Percentiles rank a stretch among this genome's conserved stretches.
These are phyloP conservation scores for Prunella fulvescens DNA, from an alignment of 2,113 vertebrate species.

Conservation along the genomic window DNA sequence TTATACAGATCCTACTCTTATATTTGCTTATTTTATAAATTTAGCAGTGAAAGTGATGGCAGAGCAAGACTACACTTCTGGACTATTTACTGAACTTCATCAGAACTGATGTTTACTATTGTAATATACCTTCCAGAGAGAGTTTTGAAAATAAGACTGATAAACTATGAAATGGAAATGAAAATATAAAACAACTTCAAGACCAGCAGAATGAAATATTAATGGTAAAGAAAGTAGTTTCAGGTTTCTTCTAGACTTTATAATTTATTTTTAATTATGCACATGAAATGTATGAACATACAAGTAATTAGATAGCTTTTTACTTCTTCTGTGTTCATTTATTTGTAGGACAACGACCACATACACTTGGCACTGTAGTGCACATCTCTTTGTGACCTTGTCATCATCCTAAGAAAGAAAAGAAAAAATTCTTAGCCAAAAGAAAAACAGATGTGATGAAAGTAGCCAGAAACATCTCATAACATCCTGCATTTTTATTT, in stretches of 20 bases:
- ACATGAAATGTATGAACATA: not conserved
- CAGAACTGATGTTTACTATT: not conserved
- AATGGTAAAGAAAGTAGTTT: not conserved
- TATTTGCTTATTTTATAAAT: not conserved
- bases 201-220: not conserved
- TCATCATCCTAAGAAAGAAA: not conserved
- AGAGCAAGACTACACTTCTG: not conserved
- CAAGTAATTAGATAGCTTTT: not conserved
- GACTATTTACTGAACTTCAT: not conserved
- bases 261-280: conserved; percentile 41
- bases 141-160: not conserved
- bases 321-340: not conserved
- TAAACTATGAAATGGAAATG: not conserved
- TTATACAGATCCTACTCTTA: not conserved
- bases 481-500: not conserved
- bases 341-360: not conserved
- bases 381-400: not conserved
- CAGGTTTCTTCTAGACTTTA: not conserved
- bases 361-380: not conserved
- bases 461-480: not conserved
- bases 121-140: not conserved
- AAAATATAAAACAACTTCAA: not conserved
- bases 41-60: not conserved
- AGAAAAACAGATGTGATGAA: not conserved
- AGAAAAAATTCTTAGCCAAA: not conserved